Percentiles rank a stretch among this genome's conserved stretches.
These are phyloP conservation scores for Synanthedon formicaeformis DNA, from an alignment of 2,888 invertebrate species.

Conservation along the genomic window DNA sequence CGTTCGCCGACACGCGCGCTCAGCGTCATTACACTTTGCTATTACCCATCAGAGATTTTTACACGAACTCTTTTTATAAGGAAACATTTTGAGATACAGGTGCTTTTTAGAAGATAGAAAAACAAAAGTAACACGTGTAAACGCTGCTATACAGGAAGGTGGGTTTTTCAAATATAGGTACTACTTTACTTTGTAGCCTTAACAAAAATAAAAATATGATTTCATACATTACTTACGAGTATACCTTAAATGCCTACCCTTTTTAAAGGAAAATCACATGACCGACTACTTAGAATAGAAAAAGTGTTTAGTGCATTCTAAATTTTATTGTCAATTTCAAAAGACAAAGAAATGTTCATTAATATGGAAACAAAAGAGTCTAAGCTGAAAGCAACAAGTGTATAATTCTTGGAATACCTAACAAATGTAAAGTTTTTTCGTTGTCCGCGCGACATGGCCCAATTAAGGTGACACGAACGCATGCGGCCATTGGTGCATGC, in stretches of 20 bases:
- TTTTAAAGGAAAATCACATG: no score
- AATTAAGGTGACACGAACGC: constrained; percentile 52
- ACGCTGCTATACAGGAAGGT: no score
- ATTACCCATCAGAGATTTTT: constrained; percentile 29
- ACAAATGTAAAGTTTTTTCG: constrained; percentile 65
- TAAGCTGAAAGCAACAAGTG: constrained; percentile 46
- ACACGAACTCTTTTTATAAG: constrained; percentile 17
- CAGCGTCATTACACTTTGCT: constrained; percentile 38
- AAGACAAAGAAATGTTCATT: constrained; percentile 3
- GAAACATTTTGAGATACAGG: constrained; percentile 10
- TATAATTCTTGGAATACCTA: constrained; percentile 66
- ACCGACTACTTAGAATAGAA: no score
- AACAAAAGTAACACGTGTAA: no score
- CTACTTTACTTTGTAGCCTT: no score
- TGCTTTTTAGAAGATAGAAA: background rate
- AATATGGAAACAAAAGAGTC: constrained; percentile 18
- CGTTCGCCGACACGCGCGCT: constrained; percentile 59
- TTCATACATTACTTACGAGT: no score
- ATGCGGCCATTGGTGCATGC: constrained; percentile 7
- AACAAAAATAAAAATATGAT: no score
- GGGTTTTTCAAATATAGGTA: no score
- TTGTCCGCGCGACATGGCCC: constrained; percentile 56
- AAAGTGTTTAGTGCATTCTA: no score
- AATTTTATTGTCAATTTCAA: background rate
- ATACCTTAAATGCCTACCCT: no score